Base-by-base conservation (phyloP, 2,113 vertebrate species). In the Taurulus bubalis region DNA sequence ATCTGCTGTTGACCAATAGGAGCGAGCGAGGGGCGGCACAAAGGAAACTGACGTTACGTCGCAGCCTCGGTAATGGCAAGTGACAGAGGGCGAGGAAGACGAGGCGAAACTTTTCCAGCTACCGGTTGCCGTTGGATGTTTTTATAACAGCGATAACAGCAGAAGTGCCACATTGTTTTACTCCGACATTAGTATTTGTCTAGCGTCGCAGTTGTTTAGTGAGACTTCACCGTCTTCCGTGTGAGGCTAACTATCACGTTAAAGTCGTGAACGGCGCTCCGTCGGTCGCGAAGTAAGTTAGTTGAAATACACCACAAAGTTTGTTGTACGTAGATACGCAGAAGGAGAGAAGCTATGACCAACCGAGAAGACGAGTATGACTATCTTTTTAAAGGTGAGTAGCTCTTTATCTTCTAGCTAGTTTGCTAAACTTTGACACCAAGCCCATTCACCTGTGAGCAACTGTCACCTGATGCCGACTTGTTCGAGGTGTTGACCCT, bases 321-420 rank as follows among this genome's bases (percentile, higher is more conserved):
- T 93, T 49, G 77, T 77, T 72, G 70, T 6, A 70, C 65, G 55
- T 7, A 45, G 55, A 1, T 42, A 16, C 22, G 7, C 15, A 22
- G 77, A 66, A 65, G 78, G 79, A 69, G 36, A 79, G 68, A 34
- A 77, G 71, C 73, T 9, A 97, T 97, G 96, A 93, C 92, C 42
- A 93, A 90, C 89, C 95, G 95, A 90, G 96, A 96, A 0, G 96
- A 97, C 70, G 96, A 97, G 26, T 97, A 96, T 32, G 96, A 97
- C 73, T 97, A 95, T 72, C 95, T 97, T n/a, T 97, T 96, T 78
- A 97, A 97, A 95, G 96, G 96, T 96, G 81, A 94, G 95, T 91
- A 3, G 20, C 26, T 30, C 5, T 78, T 66, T 12, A 0, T 40
- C 2, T 32, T 38, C 10, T 4, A 3, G 28, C 60, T 63, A 65